Evolutionary conservation across 2,113 vertebrate genomes (phyloP).

Genomic region (Tringa solitaria): DNA sequence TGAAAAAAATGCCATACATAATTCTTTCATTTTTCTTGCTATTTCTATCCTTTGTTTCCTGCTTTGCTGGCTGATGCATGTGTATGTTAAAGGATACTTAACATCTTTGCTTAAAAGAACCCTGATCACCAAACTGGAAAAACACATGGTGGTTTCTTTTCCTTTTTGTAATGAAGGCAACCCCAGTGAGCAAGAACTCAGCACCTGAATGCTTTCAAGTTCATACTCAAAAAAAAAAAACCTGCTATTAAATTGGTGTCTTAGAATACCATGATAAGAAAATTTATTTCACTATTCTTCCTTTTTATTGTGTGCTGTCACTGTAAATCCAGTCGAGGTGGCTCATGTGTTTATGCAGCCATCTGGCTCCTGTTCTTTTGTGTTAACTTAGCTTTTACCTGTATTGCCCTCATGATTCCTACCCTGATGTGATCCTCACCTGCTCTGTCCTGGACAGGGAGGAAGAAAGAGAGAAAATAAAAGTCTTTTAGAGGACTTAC

Average conservation of each 20-base stretch:
- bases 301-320: neutral
- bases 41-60: neutral
- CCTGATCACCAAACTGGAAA: neutral
- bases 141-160: neutral
- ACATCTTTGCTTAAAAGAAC: neutral
- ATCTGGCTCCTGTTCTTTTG: neutral
- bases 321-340: neutral
- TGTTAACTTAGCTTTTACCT: neutral
- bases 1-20: neutral
- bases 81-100: neutral
- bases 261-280: neutral
- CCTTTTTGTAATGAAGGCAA: neutral
- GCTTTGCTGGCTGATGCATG: neutral
- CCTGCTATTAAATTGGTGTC: neutral
- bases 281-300: neutral
- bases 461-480: neutral
- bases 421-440: neutral
- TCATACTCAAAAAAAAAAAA: neutral
- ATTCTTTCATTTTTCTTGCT: neutral
- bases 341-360: neutral
- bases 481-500: neutral
- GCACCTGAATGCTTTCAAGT: neutral
- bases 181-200: neutral
- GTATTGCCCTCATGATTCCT: neutral
- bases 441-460: neutral